Evolutionary conservation across 2,888 invertebrate species (phyloP).

Genomic region (Parnassius orleans): DNA sequence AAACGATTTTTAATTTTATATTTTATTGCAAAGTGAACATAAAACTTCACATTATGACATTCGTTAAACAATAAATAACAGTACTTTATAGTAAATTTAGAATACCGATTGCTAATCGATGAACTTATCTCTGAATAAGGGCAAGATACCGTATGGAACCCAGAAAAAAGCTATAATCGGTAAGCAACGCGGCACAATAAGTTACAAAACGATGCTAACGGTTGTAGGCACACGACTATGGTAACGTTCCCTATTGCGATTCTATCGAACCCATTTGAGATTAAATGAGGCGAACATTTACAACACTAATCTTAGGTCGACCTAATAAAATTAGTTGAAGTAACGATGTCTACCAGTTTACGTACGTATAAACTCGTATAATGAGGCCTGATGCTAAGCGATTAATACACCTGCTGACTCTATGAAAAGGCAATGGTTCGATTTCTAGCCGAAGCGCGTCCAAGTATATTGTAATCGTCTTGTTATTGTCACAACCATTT

Average conservation of each 20-base stretch:
- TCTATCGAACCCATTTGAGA: conserved; percentile 6
- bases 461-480: no score
- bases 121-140: conserved; percentile 21
- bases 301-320: conserved; percentile 15
- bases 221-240: conserved; percentile 13
- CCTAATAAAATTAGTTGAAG: conserved; percentile 14
- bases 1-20: no score
- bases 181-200: conserved; percentile 20
- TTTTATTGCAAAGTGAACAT: no score
- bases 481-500: no score
- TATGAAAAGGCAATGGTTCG: no score
- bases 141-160: conserved; percentile 19
- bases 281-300: conserved; percentile 14
- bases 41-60: neutral
- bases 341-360: neutral
- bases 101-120: conserved; percentile 18
- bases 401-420: no score
- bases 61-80: conserved; percentile 10
- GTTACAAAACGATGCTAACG: conserved; percentile 22
- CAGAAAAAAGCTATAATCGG: conserved; percentile 23
- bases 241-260: conserved; percentile 10
- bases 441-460: no score
- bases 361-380: no score
- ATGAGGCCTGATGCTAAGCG: no score
- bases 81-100: conserved; percentile 10